Conservation (phyloP, 2,888 invertebrate genomes). For the Gonocerus acuteangulatus region DNA sequence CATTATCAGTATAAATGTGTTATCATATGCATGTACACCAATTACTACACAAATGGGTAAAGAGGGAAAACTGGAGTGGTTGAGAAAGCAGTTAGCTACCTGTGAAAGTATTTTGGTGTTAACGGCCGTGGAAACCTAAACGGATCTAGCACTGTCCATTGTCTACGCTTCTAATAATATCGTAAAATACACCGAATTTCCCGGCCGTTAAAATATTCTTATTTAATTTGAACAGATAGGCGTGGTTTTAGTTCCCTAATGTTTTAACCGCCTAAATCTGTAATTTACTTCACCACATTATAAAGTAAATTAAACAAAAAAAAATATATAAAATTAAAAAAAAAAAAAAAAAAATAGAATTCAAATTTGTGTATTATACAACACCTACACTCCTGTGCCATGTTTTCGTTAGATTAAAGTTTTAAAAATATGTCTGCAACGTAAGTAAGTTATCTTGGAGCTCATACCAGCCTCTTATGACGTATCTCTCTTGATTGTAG, state of each 20-base stretch:
- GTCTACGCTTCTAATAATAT: slow-evolving; percentile 30
- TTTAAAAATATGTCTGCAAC: slow-evolving; percentile 34
- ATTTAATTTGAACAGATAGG: background rate
- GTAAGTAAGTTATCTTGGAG: slow-evolving; percentile 34
- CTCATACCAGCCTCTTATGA: slow-evolving; percentile 26
- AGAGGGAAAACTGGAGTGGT: background rate
- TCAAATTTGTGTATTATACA: slow-evolving; percentile 32
- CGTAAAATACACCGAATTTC: slow-evolving; percentile 26
- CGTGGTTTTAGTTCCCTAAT: slow-evolving; percentile 1
- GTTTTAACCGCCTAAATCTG: slow-evolving; percentile 14
- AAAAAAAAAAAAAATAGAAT: no score
- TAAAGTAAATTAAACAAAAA: slow-evolving; percentile 17
- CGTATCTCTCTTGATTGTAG: slow-evolving; percentile 32
- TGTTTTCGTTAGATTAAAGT: slow-evolving; percentile 32
- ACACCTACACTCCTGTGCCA: slow-evolving; percentile 36
- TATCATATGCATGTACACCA: background rate
- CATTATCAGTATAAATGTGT: no score
- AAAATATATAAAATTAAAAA: slow-evolving; percentile 22
- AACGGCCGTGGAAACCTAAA: slow-evolving; percentile 35
- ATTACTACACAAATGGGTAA: background rate
- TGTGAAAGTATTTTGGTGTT: background rate
- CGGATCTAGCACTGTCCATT: slow-evolving; percentile 37
- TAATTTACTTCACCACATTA: background rate
- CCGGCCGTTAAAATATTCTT: slow-evolving; percentile 31
- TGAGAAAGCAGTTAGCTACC: background rate